Evolutionary conservation across 1,140 invertebrate genomes (phyloP), one percentile per base, ranked within the genome.

Genomic region (Temnothorax longispinosus): DNA sequence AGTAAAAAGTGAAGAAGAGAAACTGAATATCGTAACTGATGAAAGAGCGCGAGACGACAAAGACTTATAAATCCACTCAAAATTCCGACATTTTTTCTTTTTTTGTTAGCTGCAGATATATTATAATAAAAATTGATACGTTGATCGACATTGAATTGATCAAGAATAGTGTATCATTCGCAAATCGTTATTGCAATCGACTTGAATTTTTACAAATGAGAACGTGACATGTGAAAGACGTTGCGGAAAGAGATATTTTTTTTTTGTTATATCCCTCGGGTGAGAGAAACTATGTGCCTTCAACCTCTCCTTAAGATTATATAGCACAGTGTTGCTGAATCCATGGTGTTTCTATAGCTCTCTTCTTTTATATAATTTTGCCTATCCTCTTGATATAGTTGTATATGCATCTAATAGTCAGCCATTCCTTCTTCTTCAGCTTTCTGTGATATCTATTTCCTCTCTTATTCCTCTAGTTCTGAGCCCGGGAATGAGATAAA

Each of bases 61-160:
- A n/a, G 18, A 11, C n/a, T 0, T 0, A n/a, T 11, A n/a, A 52
- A 54, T 38, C 32, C 21, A 69, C n/a, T 69, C 7, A 4, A 67
- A 27, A 32, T 41, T 52, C 13, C 13, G 7, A 18, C 13, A n/a
- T 27, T 18, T 11, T 41, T 21, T 52, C 15, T 32, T 44, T 4
- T 44, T n/a, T 21, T 4, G 3, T 7, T 27, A 27, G 1, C 27
- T 1, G 13, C 1, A 21, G 5, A 47, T 50, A 35, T 35, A 65
- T 76, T 76, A 1, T 50, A 50, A 65, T 47, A 47, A 78, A 21
- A 78, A 69, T 80, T 18, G 44, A 38, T 54, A 32, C 18, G 1
- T 62, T 1, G 44, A 32, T 77, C 15, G 15, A 44, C 11, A 47
- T 50, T 27, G 1, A 27, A 27, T 60, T n/a, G 38, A 62, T 27